phyloP scores from a whole-genome alignment of 2,797 vertebrate species.

The Catostomus latipinnis region DNA sequence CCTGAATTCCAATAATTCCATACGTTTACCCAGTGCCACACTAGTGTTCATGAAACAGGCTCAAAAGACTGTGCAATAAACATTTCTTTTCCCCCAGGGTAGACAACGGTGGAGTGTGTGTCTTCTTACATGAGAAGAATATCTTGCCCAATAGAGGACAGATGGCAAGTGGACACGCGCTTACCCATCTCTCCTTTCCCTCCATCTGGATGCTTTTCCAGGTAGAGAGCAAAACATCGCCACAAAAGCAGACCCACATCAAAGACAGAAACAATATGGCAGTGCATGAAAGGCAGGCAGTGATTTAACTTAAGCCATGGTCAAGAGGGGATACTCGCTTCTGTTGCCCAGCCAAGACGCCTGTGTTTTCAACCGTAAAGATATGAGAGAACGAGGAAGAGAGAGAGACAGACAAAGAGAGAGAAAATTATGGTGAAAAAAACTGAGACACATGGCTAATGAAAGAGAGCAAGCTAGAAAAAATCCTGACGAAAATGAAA shows the following conservation, averaged over 20 bases:
- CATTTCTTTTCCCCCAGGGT: conserved; percentile 32
- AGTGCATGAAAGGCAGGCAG: conserved; percentile 66
- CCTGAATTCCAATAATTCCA: conserved; percentile 8
- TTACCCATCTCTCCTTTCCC: conserved; percentile 55
- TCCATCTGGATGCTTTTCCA: conserved; percentile 75
- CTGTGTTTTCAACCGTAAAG: conserved; percentile 43
- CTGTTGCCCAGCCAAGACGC: conserved; percentile 68
- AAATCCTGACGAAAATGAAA: neutral
- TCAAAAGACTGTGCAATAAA: conserved; percentile 32
- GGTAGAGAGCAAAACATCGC: conserved; percentile 63
- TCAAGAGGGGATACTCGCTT: conserved; percentile 68
- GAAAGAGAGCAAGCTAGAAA: neutral
- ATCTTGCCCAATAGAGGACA: conserved; percentile 67
- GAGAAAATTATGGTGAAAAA: conserved; percentile 18
- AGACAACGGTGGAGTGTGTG: conserved; percentile 30
- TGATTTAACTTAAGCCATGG: conserved; percentile 65
- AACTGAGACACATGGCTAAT: neutral
- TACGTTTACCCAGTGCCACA: neutral
- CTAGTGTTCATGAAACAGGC: neutral
- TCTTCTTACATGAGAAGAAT: conserved; percentile 51
- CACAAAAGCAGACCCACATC: conserved; percentile 66
- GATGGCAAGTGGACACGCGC: conserved; percentile 72
- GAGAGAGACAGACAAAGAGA: conserved; percentile 8
- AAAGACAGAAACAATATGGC: conserved; percentile 71
- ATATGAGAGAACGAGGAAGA: conserved; percentile 16